phyloP scores from a whole-genome alignment of 2,113 vertebrate species.

The Misgurnus anguillicaudatus region DNA sequence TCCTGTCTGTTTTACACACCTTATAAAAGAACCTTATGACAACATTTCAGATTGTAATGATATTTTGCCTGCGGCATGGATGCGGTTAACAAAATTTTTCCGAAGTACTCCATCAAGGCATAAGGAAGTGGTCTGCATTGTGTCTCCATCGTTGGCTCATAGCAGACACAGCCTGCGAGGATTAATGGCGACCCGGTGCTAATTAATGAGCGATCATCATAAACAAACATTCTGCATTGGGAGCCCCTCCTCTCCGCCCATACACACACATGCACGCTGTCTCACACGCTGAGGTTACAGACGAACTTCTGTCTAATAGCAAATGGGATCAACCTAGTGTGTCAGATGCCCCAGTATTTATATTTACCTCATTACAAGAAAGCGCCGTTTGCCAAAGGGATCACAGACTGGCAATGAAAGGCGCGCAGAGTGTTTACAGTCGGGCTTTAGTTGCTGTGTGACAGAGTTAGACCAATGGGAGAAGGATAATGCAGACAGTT shows the following conservation, averaged over 20 bases:
- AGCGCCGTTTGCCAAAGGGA: conserved; percentile 67
- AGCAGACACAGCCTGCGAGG: conserved; percentile 31
- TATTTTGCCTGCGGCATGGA: not conserved
- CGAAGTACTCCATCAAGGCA: conserved; percentile 3
- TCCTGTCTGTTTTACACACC: too few species aligned
- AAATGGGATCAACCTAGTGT: conserved; percentile 46
- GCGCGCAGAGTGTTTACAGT: conserved; percentile 67
- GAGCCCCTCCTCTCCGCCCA: not conserved
- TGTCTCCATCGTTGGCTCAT: conserved; percentile 27
- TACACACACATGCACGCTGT: conserved; percentile 7
- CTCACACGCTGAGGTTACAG: not conserved
- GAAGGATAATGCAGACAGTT: conserved; percentile 45
- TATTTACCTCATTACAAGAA: conserved; percentile 71
- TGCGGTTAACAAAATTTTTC: not conserved
- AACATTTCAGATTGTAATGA: too few species aligned
- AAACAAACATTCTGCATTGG: conserved; percentile 46
- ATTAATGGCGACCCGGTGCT: conserved; percentile 48
- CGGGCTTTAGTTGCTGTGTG: conserved; percentile 64
- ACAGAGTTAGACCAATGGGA: conserved; percentile 43
- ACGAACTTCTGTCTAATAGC: conserved; percentile 30
- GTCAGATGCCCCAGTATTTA: conserved; percentile 66
- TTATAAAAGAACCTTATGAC: too few species aligned
- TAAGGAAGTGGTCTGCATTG: conserved; percentile 1
- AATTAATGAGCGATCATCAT: conserved; percentile 50
- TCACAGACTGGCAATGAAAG: conserved; percentile 62